Conservation (phyloP, 2,888 invertebrate genomes). For the Lepeophtheirus nordmannii region DNA sequence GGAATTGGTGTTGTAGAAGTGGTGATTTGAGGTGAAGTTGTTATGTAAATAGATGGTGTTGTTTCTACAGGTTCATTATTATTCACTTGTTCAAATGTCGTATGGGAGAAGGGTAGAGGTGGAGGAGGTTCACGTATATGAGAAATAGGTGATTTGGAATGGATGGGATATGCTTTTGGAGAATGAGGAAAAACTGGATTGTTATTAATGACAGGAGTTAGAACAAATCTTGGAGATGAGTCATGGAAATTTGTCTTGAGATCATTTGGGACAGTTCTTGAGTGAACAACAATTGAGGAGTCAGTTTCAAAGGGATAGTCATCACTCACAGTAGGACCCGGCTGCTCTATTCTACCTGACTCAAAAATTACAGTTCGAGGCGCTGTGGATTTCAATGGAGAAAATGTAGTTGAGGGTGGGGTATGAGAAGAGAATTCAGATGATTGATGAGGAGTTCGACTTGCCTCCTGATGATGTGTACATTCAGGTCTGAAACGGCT, state of each 20-base stretch:
- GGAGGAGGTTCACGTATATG: neutral
- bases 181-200: neutral
- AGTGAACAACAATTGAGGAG: neutral
- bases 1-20: neutral
- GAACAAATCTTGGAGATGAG: neutral
- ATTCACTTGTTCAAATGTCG: too few species aligned
- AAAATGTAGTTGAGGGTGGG: neutral
- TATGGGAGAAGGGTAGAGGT: neutral
- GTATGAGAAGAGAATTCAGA: neutral
- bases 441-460: neutral
- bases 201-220: slow-evolving; percentile 4
- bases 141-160: neutral
- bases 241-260: neutral
- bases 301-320: neutral
- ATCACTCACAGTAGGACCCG: neutral
- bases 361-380: neutral
- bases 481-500: slow-evolving; percentile 16
- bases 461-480: neutral
- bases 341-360: neutral
- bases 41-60: neutral
- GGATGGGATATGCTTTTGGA: slow-evolving; percentile 2
- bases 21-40: neutral
- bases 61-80: neutral
- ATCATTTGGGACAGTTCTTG: neutral
- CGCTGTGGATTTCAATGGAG: neutral